These are phyloP conservation scores for Noctua janthe DNA, from an alignment of 2,888 invertebrate species.

Conservation along the genomic window DNA sequence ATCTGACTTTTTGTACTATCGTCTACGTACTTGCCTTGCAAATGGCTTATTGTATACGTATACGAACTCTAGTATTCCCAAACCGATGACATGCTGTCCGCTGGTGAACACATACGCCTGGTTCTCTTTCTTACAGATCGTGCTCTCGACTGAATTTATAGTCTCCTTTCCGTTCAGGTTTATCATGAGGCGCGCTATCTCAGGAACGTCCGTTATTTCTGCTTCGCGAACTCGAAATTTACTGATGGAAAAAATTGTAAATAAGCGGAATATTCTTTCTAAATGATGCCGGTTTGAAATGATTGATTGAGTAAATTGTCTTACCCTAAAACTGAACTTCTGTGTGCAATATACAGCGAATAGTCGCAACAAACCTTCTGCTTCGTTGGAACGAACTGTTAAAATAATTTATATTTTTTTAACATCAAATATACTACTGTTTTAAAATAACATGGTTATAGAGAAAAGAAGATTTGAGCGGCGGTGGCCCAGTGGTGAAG, in stretches of 20 bases:
- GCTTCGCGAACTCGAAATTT: slow-evolving; percentile 83
- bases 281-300: not conserved
- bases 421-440: not conserved
- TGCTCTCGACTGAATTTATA: slow-evolving; percentile 78
- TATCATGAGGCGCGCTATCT: slow-evolving; percentile 77
- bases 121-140: slow-evolving; percentile 72
- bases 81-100: slow-evolving; percentile 77
- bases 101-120: slow-evolving; percentile 80
- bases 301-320: not conserved
- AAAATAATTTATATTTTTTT: not conserved
- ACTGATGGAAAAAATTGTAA: slow-evolving; percentile 67
- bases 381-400: slow-evolving; percentile 81
- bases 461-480: too few relatives aligned
- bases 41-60: not conserved
- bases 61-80: slow-evolving; percentile 84
- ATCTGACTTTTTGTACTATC: not conserved
- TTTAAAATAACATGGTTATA: not conserved
- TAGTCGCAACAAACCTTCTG: slow-evolving; percentile 72
- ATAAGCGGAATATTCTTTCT: not conserved
- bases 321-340: slow-evolving; percentile 82
- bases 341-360: slow-evolving; percentile 81
- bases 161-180: slow-evolving; percentile 79
- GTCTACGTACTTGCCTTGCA: not conserved
- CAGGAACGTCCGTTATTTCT: slow-evolving; percentile 82
- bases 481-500: too few relatives aligned